Base-by-base conservation (phyloP, 2,797 vertebrate genomes). In the Argentina silus region DNA sequence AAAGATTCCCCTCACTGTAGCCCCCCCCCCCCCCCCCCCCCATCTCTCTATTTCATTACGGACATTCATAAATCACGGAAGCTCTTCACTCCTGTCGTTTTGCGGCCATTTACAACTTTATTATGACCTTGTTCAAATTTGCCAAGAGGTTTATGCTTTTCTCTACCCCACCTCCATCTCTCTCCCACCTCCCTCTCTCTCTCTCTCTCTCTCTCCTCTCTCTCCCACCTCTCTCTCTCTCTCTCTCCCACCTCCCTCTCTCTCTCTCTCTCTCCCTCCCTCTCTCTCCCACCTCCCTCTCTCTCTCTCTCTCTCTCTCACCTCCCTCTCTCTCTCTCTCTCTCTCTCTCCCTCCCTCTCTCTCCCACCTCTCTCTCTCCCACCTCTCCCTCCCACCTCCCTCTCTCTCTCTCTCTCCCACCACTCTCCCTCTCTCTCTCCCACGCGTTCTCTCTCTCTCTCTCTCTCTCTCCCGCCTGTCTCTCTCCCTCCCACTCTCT, bases 61-160 rank as follows among this genome's bases (percentile, higher is more conserved):
- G 81, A 83, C 72, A 5, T 57, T 67, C 79, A 88, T 92, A 86
- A 90, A 91, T 92, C 85, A 85, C 55, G 27, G 0, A 5, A 45
- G 55, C 76, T 43, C 44, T 74, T 44, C 36, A 59, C 44, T 79
- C 53, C 50, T 53, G 80, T 71, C 86, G 80, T 84, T 89, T 86
- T 83, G 79, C 61, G 1, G 2, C 77, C 70, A 81, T 79, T 83
- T 83, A 77, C 81, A 80, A 80, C 80, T 86, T 91, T 85, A 84
- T 86, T 70, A 72, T 84, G 88, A 90, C 89, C 89, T 90, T 91
- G 86, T 79, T 86, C 73, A 82, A 87, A 85, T 90, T 86, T 78
- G 53, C 76, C 75, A 82, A 77, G 81, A 69, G 59, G 67, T 62
- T 82, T 87, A 82, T 77, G 76, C 47, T 50, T n/a, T 17, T 67